Evolutionary conservation across 2,888 invertebrate species (phyloP).

Genomic region (Corbicula japonica): DNA sequence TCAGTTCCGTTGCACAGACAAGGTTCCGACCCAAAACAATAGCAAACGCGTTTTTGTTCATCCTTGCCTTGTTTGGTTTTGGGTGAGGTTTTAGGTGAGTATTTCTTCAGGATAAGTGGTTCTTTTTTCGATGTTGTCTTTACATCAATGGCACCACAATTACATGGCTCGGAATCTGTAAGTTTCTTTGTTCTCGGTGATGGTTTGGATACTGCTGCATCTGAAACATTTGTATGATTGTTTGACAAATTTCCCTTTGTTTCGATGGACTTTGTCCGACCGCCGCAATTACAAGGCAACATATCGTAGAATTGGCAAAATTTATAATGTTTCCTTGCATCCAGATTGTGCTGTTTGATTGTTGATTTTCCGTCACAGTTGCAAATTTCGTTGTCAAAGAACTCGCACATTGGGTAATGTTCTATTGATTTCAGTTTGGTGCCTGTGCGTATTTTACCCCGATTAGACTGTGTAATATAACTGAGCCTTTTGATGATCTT

Average conservation of each 20-base stretch:
- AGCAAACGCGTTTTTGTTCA: no score
- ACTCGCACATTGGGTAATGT: constrained; percentile 30
- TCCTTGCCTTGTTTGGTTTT: no score
- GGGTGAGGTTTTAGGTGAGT: background rate
- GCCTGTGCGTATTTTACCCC: background rate
- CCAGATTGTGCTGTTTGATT: background rate
- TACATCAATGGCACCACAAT: background rate
- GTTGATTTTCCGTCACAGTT: constrained; percentile 16
- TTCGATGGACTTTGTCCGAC: background rate
- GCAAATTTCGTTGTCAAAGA: constrained; percentile 6
- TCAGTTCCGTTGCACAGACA: no score
- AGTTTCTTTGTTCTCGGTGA: no score
- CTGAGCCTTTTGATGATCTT: background rate
- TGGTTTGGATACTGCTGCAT: no score
- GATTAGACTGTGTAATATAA: background rate
- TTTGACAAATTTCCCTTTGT: background rate
- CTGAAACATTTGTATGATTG: background rate
- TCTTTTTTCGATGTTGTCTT: no score
- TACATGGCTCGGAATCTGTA: background rate
- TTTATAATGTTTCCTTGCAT: constrained; percentile 6
- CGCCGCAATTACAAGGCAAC: constrained; percentile 19
- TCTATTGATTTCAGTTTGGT: background rate
- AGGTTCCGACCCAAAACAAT: no score
- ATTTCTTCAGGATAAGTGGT: background rate
- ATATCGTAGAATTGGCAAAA: constrained; percentile 14